A percentile compares a stretch with the other conserved stretches of the same genome.
Evolutionary conservation across 2,113 vertebrate genomes (phyloP).

Genomic region (Catharus minimus): DNA sequence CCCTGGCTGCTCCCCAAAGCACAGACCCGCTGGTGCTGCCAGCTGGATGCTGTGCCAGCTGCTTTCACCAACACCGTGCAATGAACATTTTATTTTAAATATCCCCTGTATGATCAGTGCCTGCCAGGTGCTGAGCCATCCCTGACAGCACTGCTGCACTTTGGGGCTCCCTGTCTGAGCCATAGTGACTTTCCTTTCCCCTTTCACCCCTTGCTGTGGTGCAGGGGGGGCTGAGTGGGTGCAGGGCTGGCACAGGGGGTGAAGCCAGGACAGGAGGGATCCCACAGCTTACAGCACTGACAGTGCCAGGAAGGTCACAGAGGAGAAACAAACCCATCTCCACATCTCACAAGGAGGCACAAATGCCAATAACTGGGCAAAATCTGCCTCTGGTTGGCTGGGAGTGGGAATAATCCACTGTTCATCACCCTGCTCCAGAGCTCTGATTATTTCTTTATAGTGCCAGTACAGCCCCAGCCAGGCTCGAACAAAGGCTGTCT

Average conservation of each 20-base stretch:
- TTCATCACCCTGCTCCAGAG: neutral
- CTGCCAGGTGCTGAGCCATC: neutral
- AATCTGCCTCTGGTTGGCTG: neutral
- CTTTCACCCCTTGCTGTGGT: accelerated
- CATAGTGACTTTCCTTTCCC: neutral
- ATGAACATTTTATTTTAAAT: neutral
- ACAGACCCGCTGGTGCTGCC: accelerated
- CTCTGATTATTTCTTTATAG: neutral
- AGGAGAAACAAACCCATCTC: neutral
- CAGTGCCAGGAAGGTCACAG: neutral
- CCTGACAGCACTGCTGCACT: neutral
- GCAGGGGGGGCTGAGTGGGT: accelerated
- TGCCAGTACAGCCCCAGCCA: neutral
- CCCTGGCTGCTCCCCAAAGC: neutral
- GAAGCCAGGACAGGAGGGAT: neutral
- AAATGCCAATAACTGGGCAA: neutral
- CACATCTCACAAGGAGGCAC: neutral
- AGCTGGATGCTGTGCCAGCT: neutral
- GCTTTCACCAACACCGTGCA: neutral
- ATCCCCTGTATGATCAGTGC: neutral
- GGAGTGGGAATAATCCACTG: neutral
- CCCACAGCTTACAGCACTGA: neutral
- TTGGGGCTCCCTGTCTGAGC: neutral
- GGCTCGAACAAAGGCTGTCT: neutral
- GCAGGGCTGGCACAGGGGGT: neutral